phyloP scores from a whole-genome alignment of 2,113 vertebrate genomes.

The Lophura nycthemera region DNA sequence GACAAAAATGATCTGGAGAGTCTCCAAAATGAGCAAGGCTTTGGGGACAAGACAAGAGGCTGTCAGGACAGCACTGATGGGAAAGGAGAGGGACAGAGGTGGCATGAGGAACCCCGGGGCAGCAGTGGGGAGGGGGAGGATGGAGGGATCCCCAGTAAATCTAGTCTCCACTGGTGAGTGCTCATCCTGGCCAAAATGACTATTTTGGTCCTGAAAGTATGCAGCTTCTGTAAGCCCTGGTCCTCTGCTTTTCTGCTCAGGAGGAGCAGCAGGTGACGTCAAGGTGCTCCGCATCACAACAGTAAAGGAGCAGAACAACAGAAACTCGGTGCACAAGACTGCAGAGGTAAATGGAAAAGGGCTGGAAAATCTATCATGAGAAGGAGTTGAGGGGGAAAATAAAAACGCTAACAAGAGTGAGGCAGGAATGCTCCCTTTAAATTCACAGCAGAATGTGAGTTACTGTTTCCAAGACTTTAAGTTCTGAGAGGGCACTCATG shows the following conservation, averaged over 20 bases:
- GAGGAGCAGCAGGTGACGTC: background rate
- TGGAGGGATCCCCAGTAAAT: background rate
- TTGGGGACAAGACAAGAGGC: accelerated
- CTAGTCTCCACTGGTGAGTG: background rate
- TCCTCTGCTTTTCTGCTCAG: background rate
- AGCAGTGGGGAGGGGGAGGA: background rate
- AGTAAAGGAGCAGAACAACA: background rate
- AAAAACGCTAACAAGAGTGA: background rate
- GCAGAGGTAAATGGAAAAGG: background rate
- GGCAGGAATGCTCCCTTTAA: background rate
- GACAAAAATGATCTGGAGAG: background rate
- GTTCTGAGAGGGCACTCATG: background rate
- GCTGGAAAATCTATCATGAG: background rate
- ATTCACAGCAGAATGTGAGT: background rate
- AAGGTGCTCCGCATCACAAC: background rate
- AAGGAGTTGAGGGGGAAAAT: background rate
- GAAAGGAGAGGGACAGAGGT: background rate
- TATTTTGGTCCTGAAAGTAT: background rate
- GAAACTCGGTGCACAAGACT: background rate
- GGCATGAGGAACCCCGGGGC: background rate
- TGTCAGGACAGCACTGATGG: background rate
- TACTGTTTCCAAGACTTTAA: background rate
- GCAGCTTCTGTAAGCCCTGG: background rate
- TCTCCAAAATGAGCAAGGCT: background rate
- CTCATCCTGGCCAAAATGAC: background rate